These are phyloP conservation scores for Drosophila kambysellisi DNA, from an alignment of 2,888 invertebrate species.

Conservation along the genomic window DNA sequence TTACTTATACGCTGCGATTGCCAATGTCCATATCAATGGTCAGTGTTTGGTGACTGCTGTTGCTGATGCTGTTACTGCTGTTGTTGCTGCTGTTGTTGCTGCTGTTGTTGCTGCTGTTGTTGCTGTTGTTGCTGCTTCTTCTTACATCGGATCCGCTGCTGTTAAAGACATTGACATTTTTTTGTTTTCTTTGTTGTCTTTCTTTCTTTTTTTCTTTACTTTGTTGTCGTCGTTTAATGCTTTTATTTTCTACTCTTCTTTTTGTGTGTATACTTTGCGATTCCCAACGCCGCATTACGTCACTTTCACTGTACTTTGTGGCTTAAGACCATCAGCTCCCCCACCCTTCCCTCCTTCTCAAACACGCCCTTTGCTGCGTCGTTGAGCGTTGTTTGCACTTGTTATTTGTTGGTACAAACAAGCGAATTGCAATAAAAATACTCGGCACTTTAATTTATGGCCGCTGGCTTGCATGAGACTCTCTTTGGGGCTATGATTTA, in stretches of 20 bases:
- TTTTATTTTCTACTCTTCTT: slow-evolving; percentile 49
- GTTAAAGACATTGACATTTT: slow-evolving; percentile 64
- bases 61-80: slow-evolving; percentile 35
- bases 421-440: slow-evolving; percentile 71
- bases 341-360: neutral
- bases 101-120: slow-evolving; percentile 16
- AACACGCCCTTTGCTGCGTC: slow-evolving; percentile 6
- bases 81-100: slow-evolving; percentile 12
- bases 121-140: slow-evolving; percentile 26
- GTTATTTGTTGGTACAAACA: slow-evolving; percentile 65
- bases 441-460: slow-evolving; percentile 67
- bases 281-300: slow-evolving; percentile 59
- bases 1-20: slow-evolving; percentile 39
- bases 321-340: slow-evolving; percentile 43
- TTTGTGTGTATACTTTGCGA: slow-evolving; percentile 25
- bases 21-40: slow-evolving; percentile 44
- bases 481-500: slow-evolving; percentile 68
- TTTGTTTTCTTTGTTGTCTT: slow-evolving; percentile 8
- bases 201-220: slow-evolving; percentile 43
- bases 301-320: slow-evolving; percentile 72
- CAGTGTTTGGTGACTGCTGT: slow-evolving; percentile 31
- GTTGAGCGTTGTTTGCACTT: slow-evolving; percentile 56
- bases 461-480: slow-evolving; percentile 42
- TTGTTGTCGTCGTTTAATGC: slow-evolving; percentile 63
- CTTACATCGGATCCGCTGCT: slow-evolving; percentile 33